phyloP scores from a whole-genome alignment of 2,888 invertebrate genomes.

The Diarsia brunnea region DNA sequence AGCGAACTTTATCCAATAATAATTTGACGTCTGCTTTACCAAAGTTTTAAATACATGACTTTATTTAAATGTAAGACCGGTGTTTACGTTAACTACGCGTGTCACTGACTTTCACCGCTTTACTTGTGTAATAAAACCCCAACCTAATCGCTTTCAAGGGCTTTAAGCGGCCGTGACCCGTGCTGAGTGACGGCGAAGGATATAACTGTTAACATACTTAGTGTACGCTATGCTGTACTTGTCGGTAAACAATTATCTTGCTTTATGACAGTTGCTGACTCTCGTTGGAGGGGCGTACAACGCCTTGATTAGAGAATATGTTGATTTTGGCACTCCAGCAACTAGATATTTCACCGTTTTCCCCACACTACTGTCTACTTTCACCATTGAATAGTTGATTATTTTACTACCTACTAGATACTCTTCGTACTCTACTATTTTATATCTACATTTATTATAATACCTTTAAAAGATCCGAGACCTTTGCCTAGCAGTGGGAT shows the following conservation, averaged over 20 bases:
- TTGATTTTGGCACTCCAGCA: not conserved
- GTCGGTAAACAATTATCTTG: slow-evolving; percentile 46
- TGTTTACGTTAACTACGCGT: slow-evolving; percentile 73
- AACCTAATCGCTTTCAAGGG: slow-evolving; percentile 88
- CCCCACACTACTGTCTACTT: not conserved
- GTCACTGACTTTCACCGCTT: slow-evolving; percentile 78
- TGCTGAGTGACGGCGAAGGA: slow-evolving; percentile 78
- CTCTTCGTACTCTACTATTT: not conserved
- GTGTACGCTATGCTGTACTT: slow-evolving; percentile 57
- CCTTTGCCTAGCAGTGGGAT: too few species aligned
- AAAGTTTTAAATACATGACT: slow-evolving; percentile 66
- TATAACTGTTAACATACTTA: slow-evolving; percentile 71
- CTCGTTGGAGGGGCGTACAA: not conserved
- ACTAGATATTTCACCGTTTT: not conserved
- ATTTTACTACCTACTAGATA: not conserved
- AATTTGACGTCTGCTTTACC: slow-evolving; percentile 48
- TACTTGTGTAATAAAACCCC: slow-evolving; percentile 81
- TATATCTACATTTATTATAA: too few species aligned
- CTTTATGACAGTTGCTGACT: slow-evolving; percentile 16
- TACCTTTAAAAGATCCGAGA: too few species aligned
- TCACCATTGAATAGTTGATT: not conserved
- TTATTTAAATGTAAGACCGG: slow-evolving; percentile 70
- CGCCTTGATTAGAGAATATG: slow-evolving; percentile 11
- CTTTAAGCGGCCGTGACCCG: slow-evolving; percentile 90
- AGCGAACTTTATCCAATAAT: slow-evolving; percentile 54